phyloP scores from a whole-genome alignment of 2,113 vertebrate genomes.

The Microcebus griseorufus region DNA sequence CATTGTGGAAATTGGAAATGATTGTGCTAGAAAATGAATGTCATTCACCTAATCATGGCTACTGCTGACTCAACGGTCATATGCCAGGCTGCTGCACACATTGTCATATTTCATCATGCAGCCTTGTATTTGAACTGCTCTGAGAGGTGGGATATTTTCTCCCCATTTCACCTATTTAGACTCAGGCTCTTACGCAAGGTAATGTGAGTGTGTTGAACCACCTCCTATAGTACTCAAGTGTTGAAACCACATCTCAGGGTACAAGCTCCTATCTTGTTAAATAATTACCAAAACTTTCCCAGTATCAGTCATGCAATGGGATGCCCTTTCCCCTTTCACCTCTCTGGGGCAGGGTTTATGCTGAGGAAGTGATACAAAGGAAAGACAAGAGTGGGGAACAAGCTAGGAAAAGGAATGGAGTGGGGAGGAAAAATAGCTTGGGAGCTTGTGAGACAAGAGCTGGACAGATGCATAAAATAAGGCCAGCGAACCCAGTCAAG shows the following conservation, averaged over 20 bases:
- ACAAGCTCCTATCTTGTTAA: background rate
- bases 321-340: background rate
- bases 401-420: background rate
- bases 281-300: background rate
- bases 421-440: background rate
- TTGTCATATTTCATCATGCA: background rate
- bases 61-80: background rate
- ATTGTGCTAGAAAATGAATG: background rate
- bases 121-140: background rate
- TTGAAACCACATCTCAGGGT: too few relatives aligned
- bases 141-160: background rate
- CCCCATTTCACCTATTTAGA: background rate
- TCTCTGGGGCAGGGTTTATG: background rate
- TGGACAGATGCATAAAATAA: background rate
- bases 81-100: background rate
- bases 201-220: background rate
- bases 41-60: accelerated
- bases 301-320: background rate
- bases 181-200: background rate
- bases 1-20: background rate
- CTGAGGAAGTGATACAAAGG: background rate
- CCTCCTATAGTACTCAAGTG: background rate
- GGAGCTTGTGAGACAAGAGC: background rate
- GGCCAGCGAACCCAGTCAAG: background rate
- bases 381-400: background rate